Conservation (phyloP, 2,888 invertebrate genomes). For the Corbicula japonica region DNA sequence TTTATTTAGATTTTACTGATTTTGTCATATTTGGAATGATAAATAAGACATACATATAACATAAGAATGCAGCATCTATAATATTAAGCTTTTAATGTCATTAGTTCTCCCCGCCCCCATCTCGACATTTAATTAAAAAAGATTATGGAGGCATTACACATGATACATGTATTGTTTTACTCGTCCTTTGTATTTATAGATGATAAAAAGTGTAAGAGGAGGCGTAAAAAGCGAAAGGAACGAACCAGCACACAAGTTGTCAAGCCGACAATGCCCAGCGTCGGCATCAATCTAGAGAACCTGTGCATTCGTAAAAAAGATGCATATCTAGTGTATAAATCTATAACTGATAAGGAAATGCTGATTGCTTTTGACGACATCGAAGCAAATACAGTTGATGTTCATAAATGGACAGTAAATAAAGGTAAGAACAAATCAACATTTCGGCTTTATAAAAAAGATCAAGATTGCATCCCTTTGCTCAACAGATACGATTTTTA, state of each 20-base stretch:
- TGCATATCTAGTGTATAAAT: conserved; percentile 61
- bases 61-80: no score
- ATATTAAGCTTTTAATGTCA: no score
- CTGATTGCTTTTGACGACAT: conserved; percentile 75
- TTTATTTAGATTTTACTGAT: no score
- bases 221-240: conserved; percentile 24
- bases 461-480: no score
- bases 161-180: background rate
- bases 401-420: conserved; percentile 69
- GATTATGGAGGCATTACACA: no score
- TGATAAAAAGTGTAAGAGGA: conserved; percentile 39
- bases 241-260: conserved; percentile 18
- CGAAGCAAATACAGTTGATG: conserved; percentile 65
- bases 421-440: conserved; percentile 57
- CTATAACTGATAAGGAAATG: conserved; percentile 50
- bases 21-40: no score
- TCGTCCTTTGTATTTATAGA: conserved; percentile 11
- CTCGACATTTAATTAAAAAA: no score
- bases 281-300: conserved; percentile 55
- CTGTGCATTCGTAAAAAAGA: conserved; percentile 56
- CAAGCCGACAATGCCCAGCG: conserved; percentile 24
- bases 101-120: no score
- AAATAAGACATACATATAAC: no score
- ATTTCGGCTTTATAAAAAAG: background rate
- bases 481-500: no score